Base-by-base conservation (phyloP, 2,797 vertebrate species). In the Glossophaga mutica region DNA sequence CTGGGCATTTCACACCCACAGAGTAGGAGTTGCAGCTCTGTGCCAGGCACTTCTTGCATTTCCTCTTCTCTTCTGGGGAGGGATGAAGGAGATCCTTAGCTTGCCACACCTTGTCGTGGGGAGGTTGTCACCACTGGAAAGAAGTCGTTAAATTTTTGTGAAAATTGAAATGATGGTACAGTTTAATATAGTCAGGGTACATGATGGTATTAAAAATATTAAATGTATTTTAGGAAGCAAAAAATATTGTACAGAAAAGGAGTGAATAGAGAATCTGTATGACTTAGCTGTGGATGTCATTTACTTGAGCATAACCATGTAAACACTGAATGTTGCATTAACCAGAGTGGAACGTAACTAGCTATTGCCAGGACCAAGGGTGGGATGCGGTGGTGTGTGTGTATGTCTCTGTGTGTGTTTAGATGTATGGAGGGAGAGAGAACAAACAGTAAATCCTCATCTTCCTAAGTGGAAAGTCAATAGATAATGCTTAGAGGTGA, bases 381-480 rank as follows among this genome's bases (percentile, higher is more conserved):
- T 59, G 0, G 5, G 32, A 7, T 19, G 46, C 1, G 22, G 74
- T 42, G 2, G 5, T 2, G 16, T 16, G 9, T n/a, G 3, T 3
- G 37, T 3, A 5, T 32, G 14, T 26, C 2, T 68, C 19, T 76
- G 18, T 84, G 11, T 57, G 57, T 57, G 26, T 77, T 37, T 57
- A 55, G 37, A 8, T 74, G 15, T 46, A 22, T 29, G 29, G 19
- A 52, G 16, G 19, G 59, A 68, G 12, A 62, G 55, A 90, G 55
- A 94, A 32, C 19, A 48, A 50, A 59, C 87, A 21, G 46, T 46
- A 82, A 92, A 84, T 44, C 50, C 9, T 78, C 39, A 59, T 71
- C 22, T 92, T 93, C 48, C n/a, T 24, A 79, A 76, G 82, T 86
- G 8, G 39, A 86, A 70, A 94, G 50, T 92, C 70, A 79, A 29